These are phyloP conservation scores for Sinodicranocentrus sp. DNA, from an alignment of 2,888 invertebrate species.

Conservation along the genomic window DNA sequence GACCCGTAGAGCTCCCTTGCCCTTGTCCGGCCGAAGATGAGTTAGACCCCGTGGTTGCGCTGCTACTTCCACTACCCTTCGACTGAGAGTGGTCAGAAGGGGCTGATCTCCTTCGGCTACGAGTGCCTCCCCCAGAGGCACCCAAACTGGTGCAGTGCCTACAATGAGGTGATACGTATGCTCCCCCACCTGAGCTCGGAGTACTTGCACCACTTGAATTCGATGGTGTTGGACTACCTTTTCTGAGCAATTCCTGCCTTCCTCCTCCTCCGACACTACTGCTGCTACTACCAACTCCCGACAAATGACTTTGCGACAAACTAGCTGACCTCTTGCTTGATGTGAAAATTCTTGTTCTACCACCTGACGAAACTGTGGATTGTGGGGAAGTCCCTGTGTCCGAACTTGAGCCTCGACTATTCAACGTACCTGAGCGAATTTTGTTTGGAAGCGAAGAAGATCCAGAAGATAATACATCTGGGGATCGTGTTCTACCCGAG, in stretches of 20 bases:
- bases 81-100: constrained; percentile 58
- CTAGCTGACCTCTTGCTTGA: constrained; percentile 71
- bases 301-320: constrained; percentile 61
- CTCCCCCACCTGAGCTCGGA: constrained; percentile 66
- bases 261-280: constrained; percentile 23
- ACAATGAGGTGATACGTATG: constrained; percentile 53
- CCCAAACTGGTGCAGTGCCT: constrained; percentile 47
- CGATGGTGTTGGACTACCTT: constrained; percentile 70
- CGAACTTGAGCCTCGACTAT: constrained; percentile 45
- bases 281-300: constrained; percentile 46
- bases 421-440: constrained; percentile 37
- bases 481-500: constrained; percentile 44
- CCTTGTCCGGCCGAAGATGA: constrained; percentile 56
- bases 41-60: constrained; percentile 58
- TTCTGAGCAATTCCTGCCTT: constrained; percentile 59
- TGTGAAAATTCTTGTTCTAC: constrained; percentile 72
- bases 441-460: constrained; percentile 31
- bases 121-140: constrained; percentile 49
- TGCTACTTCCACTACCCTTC: constrained; percentile 30
- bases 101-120: constrained; percentile 69
- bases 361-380: constrained; percentile 28
- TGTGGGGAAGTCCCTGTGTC: constrained; percentile 52
- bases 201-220: constrained; percentile 68
- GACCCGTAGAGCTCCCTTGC: constrained; percentile 58
- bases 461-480: constrained; percentile 41